Percentiles rank a stretch among this genome's conserved stretches.
These are phyloP conservation scores for Hemibagrus wyckioides DNA, from an alignment of 2,113 vertebrate species.

Conservation along the genomic window DNA sequence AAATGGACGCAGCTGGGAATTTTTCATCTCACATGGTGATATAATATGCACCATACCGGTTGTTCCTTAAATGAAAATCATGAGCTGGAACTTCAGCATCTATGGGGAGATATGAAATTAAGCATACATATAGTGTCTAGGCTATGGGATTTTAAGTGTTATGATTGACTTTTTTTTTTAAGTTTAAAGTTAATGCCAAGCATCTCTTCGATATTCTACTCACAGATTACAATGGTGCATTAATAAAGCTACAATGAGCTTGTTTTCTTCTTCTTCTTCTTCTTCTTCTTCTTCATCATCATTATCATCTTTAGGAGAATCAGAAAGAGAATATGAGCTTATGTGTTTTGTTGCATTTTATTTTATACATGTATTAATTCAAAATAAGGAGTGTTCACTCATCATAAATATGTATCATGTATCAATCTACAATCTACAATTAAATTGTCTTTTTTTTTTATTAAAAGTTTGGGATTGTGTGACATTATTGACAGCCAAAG, in stretches of 20 bases:
- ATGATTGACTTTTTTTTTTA: not conserved
- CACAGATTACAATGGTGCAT: not conserved
- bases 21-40: constrained; percentile 51
- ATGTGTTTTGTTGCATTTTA: not conserved
- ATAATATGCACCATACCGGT: constrained; percentile 41
- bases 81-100: constrained; percentile 39
- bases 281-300: too few relatives aligned
- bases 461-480: not conserved
- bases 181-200: not conserved
- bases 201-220: not conserved
- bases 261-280: not conserved
- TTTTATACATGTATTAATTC: not conserved
- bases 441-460: not conserved
- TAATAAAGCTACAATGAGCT: not conserved
- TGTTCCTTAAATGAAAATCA: constrained; percentile 53
- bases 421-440: not conserved
- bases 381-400: not conserved
- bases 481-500: not conserved
- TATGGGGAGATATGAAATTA: constrained; percentile 31
- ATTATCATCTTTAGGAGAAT: too few relatives aligned
- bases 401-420: not conserved
- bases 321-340: not conserved
- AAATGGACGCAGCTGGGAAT: constrained; percentile 52
- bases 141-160: not conserved
- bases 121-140: constrained; percentile 5